phyloP scores from a whole-genome alignment of 2,888 invertebrate species.

The Rhorus exstirpatorius region DNA sequence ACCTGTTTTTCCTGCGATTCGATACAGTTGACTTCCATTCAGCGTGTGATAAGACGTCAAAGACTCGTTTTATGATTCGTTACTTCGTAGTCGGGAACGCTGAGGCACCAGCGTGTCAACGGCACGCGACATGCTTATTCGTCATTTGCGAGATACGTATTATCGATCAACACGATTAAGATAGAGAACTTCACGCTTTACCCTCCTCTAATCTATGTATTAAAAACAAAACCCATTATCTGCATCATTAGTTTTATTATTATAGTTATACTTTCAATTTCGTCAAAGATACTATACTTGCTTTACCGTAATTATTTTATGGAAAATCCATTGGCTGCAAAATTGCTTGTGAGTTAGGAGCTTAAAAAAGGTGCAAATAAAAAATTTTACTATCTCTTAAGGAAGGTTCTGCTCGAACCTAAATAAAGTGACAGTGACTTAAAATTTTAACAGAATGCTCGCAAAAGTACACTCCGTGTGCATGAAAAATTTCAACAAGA shows the following conservation, averaged over 20 bases:
- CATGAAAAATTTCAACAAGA: too few species aligned
- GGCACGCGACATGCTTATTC: constrained; percentile 51
- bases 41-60: constrained; percentile 44
- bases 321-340: not conserved
- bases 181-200: not conserved
- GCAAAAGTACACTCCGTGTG: too few species aligned
- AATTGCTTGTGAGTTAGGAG: not conserved
- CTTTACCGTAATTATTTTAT: not conserved
- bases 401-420: too few species aligned
- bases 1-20: constrained; percentile 40
- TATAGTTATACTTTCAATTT: not conserved
- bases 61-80: constrained; percentile 49
- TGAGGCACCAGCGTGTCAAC: constrained; percentile 40
- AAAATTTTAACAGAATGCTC: too few species aligned
- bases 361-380: not conserved
- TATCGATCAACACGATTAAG: constrained; percentile 28
- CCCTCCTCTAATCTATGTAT: constrained; percentile 13
- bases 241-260: constrained; percentile 26
- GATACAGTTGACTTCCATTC: constrained; percentile 3
- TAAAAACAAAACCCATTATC: constrained; percentile 10
- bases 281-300: constrained; percentile 1
- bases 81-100: constrained; percentile 36
- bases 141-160: constrained; percentile 16
- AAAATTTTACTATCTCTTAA: not conserved
- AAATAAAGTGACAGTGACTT: too few species aligned